Evolutionary conservation across 1,140 invertebrate genomes (phyloP), one percentile per base, ranked within the genome.

Genomic region (Drosophila lowei): DNA sequence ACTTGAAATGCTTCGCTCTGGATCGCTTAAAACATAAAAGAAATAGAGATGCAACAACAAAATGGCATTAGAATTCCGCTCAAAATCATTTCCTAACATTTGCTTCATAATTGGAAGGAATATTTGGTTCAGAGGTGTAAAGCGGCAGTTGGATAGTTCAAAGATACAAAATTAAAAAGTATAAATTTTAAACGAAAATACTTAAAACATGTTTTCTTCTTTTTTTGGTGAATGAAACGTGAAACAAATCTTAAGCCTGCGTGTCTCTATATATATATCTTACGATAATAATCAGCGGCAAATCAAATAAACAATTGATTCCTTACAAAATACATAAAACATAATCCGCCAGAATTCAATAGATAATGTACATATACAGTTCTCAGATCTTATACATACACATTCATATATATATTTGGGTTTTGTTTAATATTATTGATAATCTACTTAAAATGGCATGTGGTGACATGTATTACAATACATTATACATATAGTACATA

Each of bases 361-460:
- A 72, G 49, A 50, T 50, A 65, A 78, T 83, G 57, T 83, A 83
- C 79, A 83, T 79, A 84, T 79, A 83, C 71, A 79, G 62, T 84
- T 85, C 54, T 78, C 60, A 72, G 53, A 88, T 55, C 77, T 86
- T 77, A 79, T 34, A 62, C 55, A 75, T 58, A 71, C 57, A 81
- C 57, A 74, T 57, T 43, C 46, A 73, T 50, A 60, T 72, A 75
- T 59, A 58, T 56, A 61, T 61, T 73, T 46, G 49, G 30, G 21
- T 52, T 25, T 57, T 42, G 34, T 68, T 68, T 68, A 68, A 68
- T 38, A 84, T 76, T 57, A 79, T 74, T 71, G 55, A 42, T 78
- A 88, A 72, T 72, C 78, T 86, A 88, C 72, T 86, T 76, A 86
- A 86, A 86, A 86, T 86, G 83, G 83, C 83, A 86, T 86, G 75